phyloP scores from a whole-genome alignment of 2,888 invertebrate genomes.

The Luperina nickerlii region DNA sequence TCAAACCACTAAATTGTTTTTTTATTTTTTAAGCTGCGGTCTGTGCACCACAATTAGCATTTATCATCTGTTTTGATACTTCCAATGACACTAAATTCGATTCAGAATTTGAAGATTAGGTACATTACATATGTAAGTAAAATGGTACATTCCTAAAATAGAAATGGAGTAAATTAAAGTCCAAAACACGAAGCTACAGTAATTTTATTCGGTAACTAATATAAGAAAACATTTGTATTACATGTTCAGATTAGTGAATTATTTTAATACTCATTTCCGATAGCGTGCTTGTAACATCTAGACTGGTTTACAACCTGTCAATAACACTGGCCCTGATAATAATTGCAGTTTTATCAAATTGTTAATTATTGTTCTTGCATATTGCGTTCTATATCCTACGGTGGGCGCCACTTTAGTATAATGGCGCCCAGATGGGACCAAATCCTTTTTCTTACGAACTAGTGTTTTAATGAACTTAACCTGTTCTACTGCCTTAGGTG shows the following conservation, averaged over 20 bases:
- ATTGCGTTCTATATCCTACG: neutral
- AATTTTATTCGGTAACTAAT: neutral
- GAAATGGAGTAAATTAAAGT: neutral
- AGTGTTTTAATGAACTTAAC: neutral
- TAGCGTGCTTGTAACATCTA: neutral
- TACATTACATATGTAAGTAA: neutral
- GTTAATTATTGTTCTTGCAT: neutral
- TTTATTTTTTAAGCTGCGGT: conserved; percentile 12
- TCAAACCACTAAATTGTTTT: conserved; percentile 11
- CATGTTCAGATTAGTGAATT: neutral
- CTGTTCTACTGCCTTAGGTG: conserved; percentile 74
- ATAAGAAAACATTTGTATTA: neutral
- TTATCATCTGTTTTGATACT: conserved; percentile 1
- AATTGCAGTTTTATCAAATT: neutral
- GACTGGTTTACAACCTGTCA: neutral
- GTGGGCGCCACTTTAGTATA: conserved; percentile 8
- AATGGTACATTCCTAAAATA: neutral
- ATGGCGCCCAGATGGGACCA: conserved; percentile 12
- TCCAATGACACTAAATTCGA: neutral
- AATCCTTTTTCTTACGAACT: neutral
- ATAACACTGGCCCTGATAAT: neutral
- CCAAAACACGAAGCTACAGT: neutral
- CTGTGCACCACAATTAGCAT: conserved; percentile 6
- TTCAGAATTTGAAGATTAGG: neutral
- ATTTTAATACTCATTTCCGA: neutral